Evolutionary conservation across 2,113 vertebrate genomes (phyloP).

Genomic region (Phylloscopus trochiloides): DNA sequence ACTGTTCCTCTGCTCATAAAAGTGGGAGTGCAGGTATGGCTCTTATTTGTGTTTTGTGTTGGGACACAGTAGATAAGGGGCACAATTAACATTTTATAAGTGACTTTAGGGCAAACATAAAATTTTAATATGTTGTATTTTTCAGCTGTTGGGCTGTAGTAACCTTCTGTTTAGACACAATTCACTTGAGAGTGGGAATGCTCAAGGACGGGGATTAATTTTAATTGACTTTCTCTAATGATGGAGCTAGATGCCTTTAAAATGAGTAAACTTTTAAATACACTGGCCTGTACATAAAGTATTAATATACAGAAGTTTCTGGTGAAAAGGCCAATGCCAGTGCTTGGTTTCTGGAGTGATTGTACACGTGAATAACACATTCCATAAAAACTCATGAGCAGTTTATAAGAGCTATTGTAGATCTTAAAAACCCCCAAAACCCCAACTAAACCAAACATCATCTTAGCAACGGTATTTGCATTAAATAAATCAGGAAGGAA

Average conservation of each 20-base stretch:
- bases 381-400: neutral
- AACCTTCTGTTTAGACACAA: neutral
- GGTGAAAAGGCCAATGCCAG: neutral
- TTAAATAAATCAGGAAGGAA: neutral
- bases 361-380: neutral
- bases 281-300: accelerated
- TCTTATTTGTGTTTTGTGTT: neutral
- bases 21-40: neutral
- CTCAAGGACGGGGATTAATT: neutral
- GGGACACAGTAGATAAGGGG: neutral
- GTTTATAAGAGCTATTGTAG: neutral
- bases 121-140: neutral
- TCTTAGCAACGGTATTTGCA: neutral
- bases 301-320: neutral
- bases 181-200: neutral
- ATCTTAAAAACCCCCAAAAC: neutral
- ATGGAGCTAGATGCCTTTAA: neutral
- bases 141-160: neutral
- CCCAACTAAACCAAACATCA: neutral
- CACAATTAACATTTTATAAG: neutral
- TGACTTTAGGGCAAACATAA: neutral
- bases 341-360: neutral
- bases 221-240: neutral
- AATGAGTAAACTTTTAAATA: neutral
- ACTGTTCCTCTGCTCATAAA: neutral